Base-by-base conservation (phyloP, 2,888 invertebrate genomes). In the Agonopterix heracliana region DNA sequence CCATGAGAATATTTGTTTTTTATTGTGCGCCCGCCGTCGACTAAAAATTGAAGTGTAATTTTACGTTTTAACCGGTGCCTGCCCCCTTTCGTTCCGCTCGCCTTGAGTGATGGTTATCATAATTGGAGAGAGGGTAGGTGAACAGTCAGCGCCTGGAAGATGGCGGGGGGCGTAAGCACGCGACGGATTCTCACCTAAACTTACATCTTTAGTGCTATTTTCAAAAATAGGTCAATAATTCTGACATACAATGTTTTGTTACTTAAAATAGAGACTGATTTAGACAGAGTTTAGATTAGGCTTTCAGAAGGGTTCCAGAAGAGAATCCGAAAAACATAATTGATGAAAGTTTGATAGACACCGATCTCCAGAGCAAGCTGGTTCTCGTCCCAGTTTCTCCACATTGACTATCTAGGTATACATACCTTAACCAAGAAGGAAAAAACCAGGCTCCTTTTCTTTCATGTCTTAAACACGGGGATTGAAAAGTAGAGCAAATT, bases 1-100 rank as follows among this genome's bases (percentile, higher is more conserved):
- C 83, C 86, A 87, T 87, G 88, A 86, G 88, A 87, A 86, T 88
- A 87, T 88, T 88, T 87, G 87, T 87, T 88, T 88, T 87, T 87
- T 87, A 80, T 83, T 82, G 80, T 79, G 73, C 73, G 85, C 78
- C 74, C 76, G 82, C 70, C 77, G 81, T 73, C 77, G 80, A 81
- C 78, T 83, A 81, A 87, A 88, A 86, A 85, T 86, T 81, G 73
- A 86, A 85, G 86, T 79, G 85, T 87, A 88, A 87, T 88, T 87
- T 86, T 81, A 87, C 81, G 84, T 86, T 86, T 86, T 82, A 86
- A 81, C 81, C 71, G 78, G 84, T 84, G 79, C 81, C 86, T 85
- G 85, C 87, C 87, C 86, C 79, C 81, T 88, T 87, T 87, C 86
- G 87, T 87, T 87, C 86, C 87, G 85, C 86, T 86, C 79, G 84